Conservation (phyloP, 2,113 vertebrate genomes). For the Chelonoidis abingdonii region DNA sequence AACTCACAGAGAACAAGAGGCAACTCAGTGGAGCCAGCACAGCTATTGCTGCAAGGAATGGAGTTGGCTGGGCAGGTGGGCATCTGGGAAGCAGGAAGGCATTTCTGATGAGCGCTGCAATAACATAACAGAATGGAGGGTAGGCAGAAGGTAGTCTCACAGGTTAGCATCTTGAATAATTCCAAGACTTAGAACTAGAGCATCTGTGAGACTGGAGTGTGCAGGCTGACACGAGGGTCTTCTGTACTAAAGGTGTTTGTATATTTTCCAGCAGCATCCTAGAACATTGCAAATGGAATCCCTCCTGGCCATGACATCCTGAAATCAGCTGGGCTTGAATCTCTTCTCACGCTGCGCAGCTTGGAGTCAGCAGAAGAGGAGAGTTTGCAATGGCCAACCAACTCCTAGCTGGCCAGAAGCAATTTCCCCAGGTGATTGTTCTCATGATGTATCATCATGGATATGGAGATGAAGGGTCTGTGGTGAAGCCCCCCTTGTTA, state of each 20-base stretch:
- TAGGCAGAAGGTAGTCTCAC: neutral
- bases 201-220: neutral
- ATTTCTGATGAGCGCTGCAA: neutral
- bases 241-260: neutral
- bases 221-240: neutral
- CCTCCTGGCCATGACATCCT: neutral
- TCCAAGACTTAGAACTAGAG: neutral
- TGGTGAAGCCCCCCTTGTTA: fast-evolving
- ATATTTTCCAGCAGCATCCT: neutral
- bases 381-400: neutral
- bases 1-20: neutral
- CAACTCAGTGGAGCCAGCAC: neutral
- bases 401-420: neutral
- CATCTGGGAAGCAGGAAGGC: neutral
- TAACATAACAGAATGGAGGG: neutral
- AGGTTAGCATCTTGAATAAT: neutral
- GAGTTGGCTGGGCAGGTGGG: neutral
- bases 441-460: neutral
- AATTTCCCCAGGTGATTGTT: neutral
- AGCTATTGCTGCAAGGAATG: neutral
- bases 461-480: fast-evolving
- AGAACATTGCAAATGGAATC: neutral
- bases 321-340: neutral
- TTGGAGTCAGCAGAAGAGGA: neutral
- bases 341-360: neutral